phyloP scores from a whole-genome alignment of 2,113 vertebrate species.

The Riparia riparia region DNA sequence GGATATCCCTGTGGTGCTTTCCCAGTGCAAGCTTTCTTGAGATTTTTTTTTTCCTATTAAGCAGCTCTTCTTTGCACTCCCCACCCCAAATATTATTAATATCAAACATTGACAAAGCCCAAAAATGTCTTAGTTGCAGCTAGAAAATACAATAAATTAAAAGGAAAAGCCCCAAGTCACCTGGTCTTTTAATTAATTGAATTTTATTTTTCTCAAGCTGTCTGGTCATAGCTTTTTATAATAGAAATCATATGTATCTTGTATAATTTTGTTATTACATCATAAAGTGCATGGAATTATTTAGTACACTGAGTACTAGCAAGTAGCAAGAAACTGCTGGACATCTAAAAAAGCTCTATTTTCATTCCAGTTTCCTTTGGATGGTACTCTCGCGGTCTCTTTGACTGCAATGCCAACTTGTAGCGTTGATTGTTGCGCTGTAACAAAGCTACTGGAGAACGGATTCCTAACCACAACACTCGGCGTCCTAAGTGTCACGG shows the following conservation, averaged over 20 bases:
- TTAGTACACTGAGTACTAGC: slow-evolving; percentile 4
- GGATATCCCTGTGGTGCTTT: neutral
- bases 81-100: neutral
- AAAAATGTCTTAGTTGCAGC: neutral
- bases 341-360: neutral
- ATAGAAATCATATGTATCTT: neutral
- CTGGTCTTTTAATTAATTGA: neutral
- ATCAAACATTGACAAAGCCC: neutral
- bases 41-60: neutral
- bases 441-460: neutral
- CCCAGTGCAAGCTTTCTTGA: neutral
- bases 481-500: neutral
- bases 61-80: neutral
- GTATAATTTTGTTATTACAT: neutral
- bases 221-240: slow-evolving; percentile 2
- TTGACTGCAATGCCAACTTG: neutral
- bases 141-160: neutral
- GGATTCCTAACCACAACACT: neutral
- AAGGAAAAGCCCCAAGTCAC: slow-evolving; percentile 25
- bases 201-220: slow-evolving; percentile 55
- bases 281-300: neutral
- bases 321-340: neutral
- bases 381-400: neutral
- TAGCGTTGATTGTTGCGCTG: neutral
- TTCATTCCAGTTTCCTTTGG: neutral